These are phyloP conservation scores for Drosophila mojavensis DNA, from an alignment of 1,140 invertebrate species.

Conservation along the genomic window DNA sequence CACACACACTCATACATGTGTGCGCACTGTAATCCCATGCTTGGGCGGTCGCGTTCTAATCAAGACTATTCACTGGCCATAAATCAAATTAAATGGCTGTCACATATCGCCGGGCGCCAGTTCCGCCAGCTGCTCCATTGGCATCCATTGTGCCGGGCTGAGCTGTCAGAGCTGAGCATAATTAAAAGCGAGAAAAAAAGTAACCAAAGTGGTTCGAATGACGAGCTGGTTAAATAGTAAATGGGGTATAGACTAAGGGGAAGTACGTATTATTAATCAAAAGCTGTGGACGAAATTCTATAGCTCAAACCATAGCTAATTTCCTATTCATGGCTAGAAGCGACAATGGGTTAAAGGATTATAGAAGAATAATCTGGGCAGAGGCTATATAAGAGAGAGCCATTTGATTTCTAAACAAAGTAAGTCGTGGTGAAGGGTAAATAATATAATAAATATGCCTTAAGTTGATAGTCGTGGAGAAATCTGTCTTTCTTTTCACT, in stretches of 20 bases:
- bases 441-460: too few species aligned
- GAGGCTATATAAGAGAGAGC: too few species aligned
- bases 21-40: slow-evolving; percentile 45
- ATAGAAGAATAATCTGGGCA: too few species aligned
- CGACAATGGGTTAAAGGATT: too few species aligned
- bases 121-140: slow-evolving; percentile 44
- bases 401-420: too few species aligned
- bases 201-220: neutral
- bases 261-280: neutral
- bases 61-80: slow-evolving; percentile 81
- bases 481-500: too few species aligned
- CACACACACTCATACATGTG: neutral
- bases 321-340: too few species aligned
- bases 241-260: neutral
- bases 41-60: slow-evolving; percentile 65
- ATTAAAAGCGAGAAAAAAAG: slow-evolving; percentile 66
- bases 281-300: too few species aligned
- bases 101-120: slow-evolving; percentile 73
- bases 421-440: too few species aligned
- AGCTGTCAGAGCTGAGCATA: slow-evolving; percentile 68
- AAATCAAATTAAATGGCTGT: slow-evolving; percentile 82
- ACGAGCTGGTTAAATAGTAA: neutral
- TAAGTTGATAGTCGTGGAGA: too few species aligned
- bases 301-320: neutral
- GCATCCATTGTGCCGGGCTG: neutral